Conservation (phyloP, 2,797 vertebrate genomes). For the Esox masquinongy region DNA sequence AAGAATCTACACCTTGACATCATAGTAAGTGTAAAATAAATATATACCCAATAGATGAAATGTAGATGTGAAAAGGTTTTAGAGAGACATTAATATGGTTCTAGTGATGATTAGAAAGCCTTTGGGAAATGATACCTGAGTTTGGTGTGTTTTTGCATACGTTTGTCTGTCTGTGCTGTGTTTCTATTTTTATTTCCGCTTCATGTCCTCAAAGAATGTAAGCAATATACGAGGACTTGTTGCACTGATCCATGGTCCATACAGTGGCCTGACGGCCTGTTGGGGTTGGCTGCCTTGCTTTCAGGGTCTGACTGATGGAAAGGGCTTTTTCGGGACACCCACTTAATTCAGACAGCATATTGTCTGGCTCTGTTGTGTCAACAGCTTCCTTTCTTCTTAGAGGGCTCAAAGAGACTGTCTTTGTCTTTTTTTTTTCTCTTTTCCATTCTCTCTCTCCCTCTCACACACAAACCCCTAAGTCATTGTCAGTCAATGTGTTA, state of each 20-base stretch:
- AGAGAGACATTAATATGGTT: too few relatives aligned
- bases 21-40: too few relatives aligned
- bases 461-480: slow-evolving; percentile 22
- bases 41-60: too few relatives aligned
- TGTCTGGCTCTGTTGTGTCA: slow-evolving; percentile 60
- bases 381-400: slow-evolving; percentile 30
- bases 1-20: too few relatives aligned
- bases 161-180: slow-evolving; percentile 19
- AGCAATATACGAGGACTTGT: slow-evolving; percentile 63
- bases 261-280: slow-evolving; percentile 52
- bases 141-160: slow-evolving; percentile 12
- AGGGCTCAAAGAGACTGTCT: slow-evolving; percentile 26
- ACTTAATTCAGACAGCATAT: slow-evolving; percentile 58
- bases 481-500: slow-evolving; percentile 40
- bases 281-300: slow-evolving; percentile 58
- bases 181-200: slow-evolving; percentile 21
- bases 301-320: slow-evolving; percentile 44
- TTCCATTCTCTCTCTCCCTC: neutral
- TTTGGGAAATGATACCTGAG: too few relatives aligned
- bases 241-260: slow-evolving; percentile 34
- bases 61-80: too few relatives aligned
- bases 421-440: slow-evolving; percentile 25
- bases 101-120: too few relatives aligned
- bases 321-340: slow-evolving; percentile 31
- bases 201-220: slow-evolving; percentile 37